These are phyloP conservation scores for Synergus umbraculus DNA, from an alignment of 2,888 invertebrate species.

Conservation along the genomic window DNA sequence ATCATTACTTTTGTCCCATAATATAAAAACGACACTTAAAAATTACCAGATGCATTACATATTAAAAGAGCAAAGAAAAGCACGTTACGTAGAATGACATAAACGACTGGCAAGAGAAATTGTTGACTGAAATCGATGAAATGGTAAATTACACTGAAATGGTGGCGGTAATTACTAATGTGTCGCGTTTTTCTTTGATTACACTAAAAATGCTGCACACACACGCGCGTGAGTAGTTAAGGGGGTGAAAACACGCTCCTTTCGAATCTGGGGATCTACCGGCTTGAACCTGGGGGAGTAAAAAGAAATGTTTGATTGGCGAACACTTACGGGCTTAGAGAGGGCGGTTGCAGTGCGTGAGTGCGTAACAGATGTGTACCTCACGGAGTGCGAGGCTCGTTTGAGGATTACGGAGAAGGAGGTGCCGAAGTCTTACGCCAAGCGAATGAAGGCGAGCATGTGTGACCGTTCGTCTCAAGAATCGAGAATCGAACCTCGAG, in stretches of 20 bases:
- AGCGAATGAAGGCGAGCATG: constrained; percentile 67
- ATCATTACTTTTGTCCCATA: no score
- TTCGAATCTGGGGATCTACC: not conserved
- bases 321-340: constrained; percentile 45
- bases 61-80: not conserved
- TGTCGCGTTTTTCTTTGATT: not conserved
- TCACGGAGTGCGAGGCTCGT: constrained; percentile 76
- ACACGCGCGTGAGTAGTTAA: not conserved
- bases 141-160: not conserved
- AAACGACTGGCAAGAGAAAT: not conserved
- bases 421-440: constrained; percentile 74
- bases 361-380: constrained; percentile 71
- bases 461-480: constrained; percentile 60
- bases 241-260: not conserved
- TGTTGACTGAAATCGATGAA: not conserved
- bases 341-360: constrained; percentile 54
- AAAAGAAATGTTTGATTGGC: constrained; percentile 20
- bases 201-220: constrained; percentile 29
- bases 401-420: constrained; percentile 75
- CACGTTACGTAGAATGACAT: not conserved
- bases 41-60: not conserved
- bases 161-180: not conserved
- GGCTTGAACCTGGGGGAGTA: constrained; percentile 19
- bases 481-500: constrained; percentile 67
- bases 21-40: no score